Conservation (phyloP, 2,888 invertebrate genomes). For the Phorcus lineatus region DNA sequence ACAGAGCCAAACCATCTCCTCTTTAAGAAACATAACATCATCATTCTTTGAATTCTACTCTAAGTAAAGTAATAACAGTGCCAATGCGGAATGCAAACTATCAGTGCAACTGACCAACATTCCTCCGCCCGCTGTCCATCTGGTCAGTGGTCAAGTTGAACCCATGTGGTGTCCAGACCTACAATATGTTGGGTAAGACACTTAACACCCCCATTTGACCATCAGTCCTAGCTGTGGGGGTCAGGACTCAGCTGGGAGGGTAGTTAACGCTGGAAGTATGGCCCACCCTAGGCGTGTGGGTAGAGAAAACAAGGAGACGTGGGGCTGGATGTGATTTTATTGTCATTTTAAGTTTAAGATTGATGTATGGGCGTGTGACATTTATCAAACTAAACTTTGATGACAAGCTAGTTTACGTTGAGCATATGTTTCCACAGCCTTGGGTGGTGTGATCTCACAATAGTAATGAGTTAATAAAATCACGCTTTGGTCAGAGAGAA, state of each 20-base stretch:
- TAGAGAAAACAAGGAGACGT: background rate
- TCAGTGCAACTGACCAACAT: background rate
- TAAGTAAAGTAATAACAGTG: no score
- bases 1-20: no score
- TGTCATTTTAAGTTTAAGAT: constrained; percentile 16
- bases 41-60: no score
- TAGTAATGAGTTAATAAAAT: constrained; percentile 16
- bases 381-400: constrained; percentile 11
- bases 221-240: constrained; percentile 16
- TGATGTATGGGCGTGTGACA: constrained; percentile 6
- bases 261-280: constrained; percentile 8
- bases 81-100: no score
- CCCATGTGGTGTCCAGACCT: constrained; percentile 16
- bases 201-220: constrained; percentile 20
- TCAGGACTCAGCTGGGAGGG: background rate
- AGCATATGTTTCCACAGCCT: background rate
- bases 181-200: constrained; percentile 23
- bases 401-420: constrained; percentile 8
- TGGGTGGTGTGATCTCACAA: background rate
- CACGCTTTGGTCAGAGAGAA: constrained; percentile 11
- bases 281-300: background rate
- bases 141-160: background rate
- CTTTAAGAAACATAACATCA: no score
- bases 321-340: constrained; percentile 5
- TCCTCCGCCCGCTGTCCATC: background rate